Base-by-base conservation (phyloP, 2,888 invertebrate species). In the Leptura quadrifasciata region DNA sequence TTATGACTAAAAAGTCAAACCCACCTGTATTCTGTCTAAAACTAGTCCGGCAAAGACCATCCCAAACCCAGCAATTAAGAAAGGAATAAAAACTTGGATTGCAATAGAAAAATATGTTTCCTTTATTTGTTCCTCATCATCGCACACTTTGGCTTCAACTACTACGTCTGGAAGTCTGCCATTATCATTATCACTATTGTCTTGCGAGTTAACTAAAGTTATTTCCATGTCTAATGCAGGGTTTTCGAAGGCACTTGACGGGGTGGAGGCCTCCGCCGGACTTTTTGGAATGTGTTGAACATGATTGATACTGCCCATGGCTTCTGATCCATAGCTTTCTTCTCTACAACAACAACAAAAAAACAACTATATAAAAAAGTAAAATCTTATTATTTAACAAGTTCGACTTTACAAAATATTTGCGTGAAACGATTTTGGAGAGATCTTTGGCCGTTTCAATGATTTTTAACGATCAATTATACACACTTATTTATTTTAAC, bases 21-120 rank as follows among this genome's bases (percentile, higher is more conserved):
- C 84, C 88, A 93, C 94, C 90, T 94, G 94, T 80, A 95, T 94
- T 82, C 91, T 89, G 87, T 95, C 94, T 75, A 95, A 90, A 57
- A 95, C 94, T 77, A 95, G 89, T 70, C 95, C 95, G 76, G 95
- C 95, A 77, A 93, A 93, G 31, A 95, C 95, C 93, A 94, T 95
- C 63, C 95, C 95, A 85, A 94, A 91, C 27, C 95, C 95, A 77
- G 95, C 95, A 74, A 95, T 92, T 75, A 95, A 89, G 87, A 94
- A 95, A 18, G 95, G 95, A 84, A 92, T 91, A 82, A 91, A 91
- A 47, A 95, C 94, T 90, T 95, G 93, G 80, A 93, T 90, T 31
- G 92, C 91, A 81, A 93, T 92, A 39, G 92, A 91, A 79, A 91
- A 88, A 86, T 92, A 92, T 12, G 92, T 92, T 86, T 93, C 93